A percentile compares a stretch with the other conserved stretches of the same genome.
These are phyloP conservation scores for Drosophila sucinea DNA, from an alignment of 1,140 invertebrate species.

Conservation along the genomic window DNA sequence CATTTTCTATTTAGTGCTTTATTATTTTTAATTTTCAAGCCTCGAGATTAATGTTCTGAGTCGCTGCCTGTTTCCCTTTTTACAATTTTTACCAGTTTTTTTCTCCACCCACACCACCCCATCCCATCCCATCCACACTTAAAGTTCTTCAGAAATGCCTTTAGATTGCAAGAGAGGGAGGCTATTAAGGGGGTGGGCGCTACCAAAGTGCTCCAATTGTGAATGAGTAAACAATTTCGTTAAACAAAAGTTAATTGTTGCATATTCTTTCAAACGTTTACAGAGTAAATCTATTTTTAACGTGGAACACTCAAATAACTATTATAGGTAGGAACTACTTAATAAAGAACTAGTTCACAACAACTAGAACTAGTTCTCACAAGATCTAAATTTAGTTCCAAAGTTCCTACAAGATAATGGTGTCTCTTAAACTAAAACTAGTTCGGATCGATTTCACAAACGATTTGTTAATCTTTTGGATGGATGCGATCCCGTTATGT, in stretches of 20 bases:
- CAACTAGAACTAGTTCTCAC: too few relatives aligned
- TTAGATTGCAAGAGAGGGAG: neutral
- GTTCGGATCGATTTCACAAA: neutral
- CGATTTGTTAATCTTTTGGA: too few relatives aligned
- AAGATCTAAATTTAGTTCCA: too few relatives aligned
- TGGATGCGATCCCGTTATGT: too few relatives aligned
- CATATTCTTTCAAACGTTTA: neutral
- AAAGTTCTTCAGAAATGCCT: slow-evolving; percentile 7
- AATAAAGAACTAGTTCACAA: neutral
- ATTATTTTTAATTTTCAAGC: slow-evolving; percentile 77
- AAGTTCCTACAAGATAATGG: too few relatives aligned
- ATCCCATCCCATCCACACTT: neutral
- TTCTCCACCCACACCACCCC: neutral
- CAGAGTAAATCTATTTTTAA: neutral
- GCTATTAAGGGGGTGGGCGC: neutral
- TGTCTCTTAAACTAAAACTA: neutral
- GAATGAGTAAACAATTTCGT: slow-evolving; percentile 2
- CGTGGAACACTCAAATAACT: neutral
- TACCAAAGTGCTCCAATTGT: slow-evolving; percentile 6
- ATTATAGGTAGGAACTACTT: neutral
- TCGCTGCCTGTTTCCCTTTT: slow-evolving; percentile 44
- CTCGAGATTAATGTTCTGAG: slow-evolving; percentile 77
- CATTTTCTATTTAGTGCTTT: slow-evolving; percentile 79
- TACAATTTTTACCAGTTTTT: neutral
- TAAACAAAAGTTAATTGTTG: neutral